Percentiles rank a stretch among this genome's conserved stretches.
phyloP scores from a whole-genome alignment of 2,113 vertebrate genomes.

The Tragelaphus buxtoni region DNA sequence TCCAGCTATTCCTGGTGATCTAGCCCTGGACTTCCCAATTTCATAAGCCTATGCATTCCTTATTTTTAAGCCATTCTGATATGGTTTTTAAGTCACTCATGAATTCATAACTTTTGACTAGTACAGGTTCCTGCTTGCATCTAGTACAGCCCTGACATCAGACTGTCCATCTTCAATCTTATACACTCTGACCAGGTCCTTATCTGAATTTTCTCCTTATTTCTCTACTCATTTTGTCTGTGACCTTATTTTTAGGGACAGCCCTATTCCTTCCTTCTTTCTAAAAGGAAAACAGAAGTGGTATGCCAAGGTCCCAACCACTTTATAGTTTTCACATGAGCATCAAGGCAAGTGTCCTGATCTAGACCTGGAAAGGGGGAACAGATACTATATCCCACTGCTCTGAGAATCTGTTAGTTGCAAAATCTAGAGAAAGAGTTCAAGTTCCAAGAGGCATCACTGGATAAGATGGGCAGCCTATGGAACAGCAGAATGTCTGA shows the following conservation, averaged over 20 bases:
- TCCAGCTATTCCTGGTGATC: not conserved
- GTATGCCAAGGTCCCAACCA: not conserved
- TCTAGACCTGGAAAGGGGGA: not conserved
- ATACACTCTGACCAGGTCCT: not conserved
- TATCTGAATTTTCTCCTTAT: not conserved
- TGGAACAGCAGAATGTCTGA: not conserved
- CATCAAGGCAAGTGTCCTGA: not conserved
- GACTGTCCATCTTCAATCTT: not conserved
- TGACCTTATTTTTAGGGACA: not conserved
- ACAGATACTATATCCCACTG: not conserved
- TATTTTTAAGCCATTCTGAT: not conserved
- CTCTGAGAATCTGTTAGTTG: not conserved
- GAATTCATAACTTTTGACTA: not conserved
- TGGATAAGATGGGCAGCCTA: not conserved
- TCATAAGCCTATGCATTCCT: not conserved
- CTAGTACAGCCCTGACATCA: not conserved
- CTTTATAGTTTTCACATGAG: not conserved
- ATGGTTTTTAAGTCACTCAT: not conserved
- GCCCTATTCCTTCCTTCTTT: not conserved
- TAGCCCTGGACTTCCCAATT: not conserved
- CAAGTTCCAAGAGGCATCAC: not conserved
- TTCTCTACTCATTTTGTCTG: not conserved
- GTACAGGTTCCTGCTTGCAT: not conserved
- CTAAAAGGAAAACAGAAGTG: not conserved
- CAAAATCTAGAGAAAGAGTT: slow-evolving; percentile 13